phyloP scores from a whole-genome alignment of 2,797 vertebrate species.

The Manis pentadactyla region DNA sequence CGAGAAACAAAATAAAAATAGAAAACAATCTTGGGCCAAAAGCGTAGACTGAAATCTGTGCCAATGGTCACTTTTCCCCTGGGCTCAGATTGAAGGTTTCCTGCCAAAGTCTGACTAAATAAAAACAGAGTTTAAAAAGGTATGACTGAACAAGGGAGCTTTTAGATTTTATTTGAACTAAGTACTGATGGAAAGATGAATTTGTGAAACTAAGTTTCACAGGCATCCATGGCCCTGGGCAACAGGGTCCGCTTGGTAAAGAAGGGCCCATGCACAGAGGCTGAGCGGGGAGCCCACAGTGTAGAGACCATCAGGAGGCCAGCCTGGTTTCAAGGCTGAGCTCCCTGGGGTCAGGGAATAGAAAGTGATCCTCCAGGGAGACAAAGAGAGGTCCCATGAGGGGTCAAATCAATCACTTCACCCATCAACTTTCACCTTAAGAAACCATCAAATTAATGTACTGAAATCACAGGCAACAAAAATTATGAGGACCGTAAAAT shows the following conservation, averaged over 20 bases:
- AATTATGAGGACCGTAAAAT: slow-evolving; percentile 41
- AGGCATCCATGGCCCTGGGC: not conserved
- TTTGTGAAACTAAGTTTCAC: slow-evolving; percentile 45
- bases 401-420: slow-evolving; percentile 28
- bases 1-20: slow-evolving; percentile 76
- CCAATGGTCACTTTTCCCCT: slow-evolving; percentile 58
- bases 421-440: slow-evolving; percentile 46
- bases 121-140: slow-evolving; percentile 70
- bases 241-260: not conserved
- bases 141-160: slow-evolving; percentile 58
- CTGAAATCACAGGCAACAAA: slow-evolving; percentile 39
- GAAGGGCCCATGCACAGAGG: not conserved
- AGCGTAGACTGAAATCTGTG: slow-evolving; percentile 49
- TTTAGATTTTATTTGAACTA: slow-evolving; percentile 66
- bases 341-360: not conserved
- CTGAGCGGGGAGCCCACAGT: not conserved
- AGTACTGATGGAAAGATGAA: slow-evolving; percentile 16
- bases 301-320: not conserved
- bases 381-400: slow-evolving; percentile 23
- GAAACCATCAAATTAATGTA: slow-evolving; percentile 6
- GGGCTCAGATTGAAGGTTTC: slow-evolving; percentile 17
- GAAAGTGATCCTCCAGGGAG: not conserved
- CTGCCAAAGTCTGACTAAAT: slow-evolving; percentile 69
- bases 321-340: slow-evolving; percentile 32
- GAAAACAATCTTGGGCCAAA: slow-evolving; percentile 39